Conservation (phyloP, 1,140 invertebrate species). For the Cryptotermes secundus region DNA sequence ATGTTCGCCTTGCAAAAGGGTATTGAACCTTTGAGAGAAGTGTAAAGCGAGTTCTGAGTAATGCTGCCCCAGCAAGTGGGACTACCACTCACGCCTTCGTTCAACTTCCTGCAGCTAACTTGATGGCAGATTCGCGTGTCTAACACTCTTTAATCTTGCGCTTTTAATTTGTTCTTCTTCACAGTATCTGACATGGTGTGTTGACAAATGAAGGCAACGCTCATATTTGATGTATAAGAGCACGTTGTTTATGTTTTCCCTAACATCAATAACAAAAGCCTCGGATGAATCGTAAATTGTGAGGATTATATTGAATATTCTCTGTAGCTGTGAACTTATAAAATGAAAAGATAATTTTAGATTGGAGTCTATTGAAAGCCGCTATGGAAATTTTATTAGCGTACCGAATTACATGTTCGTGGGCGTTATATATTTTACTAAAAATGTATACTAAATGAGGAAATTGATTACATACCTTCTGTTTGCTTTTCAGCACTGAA, state of each 20-base stretch:
- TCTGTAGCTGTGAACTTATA: background rate
- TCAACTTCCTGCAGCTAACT: background rate
- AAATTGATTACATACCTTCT: too few species aligned
- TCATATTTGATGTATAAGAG: background rate
- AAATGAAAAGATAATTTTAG: background rate
- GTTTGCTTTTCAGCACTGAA: too few species aligned
- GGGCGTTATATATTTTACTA: too few species aligned
- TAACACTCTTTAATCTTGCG: background rate
- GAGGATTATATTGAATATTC: background rate
- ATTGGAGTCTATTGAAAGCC: background rate
- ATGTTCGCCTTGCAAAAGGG: too few species aligned
- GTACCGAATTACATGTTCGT: background rate
- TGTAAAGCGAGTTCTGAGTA: background rate
- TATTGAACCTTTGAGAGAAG: background rate
- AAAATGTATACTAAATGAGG: too few species aligned
- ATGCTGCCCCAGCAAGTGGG: background rate
- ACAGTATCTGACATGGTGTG: background rate
- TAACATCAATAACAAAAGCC: background rate
- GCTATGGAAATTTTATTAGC: background rate
- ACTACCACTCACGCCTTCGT: background rate
- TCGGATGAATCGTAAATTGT: background rate
- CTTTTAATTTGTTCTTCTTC: slow-evolving; percentile 20
- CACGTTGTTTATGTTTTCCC: background rate
- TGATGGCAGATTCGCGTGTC: slow-evolving; percentile 12
- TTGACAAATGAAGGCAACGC: background rate